A percentile compares a stretch with the other conserved stretches of the same genome.
phyloP scores from a whole-genome alignment of 2,888 invertebrate species.

The Pollenia amentaria region DNA sequence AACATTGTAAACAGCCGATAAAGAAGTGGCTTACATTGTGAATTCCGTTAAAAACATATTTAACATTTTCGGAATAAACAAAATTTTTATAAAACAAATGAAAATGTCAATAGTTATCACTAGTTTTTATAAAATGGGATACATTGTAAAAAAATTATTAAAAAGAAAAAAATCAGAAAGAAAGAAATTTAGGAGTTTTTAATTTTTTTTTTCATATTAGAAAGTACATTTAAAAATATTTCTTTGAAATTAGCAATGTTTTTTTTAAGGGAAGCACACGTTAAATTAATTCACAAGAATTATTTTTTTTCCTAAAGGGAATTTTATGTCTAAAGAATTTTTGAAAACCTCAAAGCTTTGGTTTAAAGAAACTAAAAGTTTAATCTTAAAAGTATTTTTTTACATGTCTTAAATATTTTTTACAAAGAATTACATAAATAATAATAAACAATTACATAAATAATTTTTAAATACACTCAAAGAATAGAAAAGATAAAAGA shows the following conservation, averaged over 20 bases:
- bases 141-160: too few species aligned
- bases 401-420: conserved; percentile 18
- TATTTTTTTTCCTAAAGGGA: conserved; percentile 5
- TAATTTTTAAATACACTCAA: conserved; percentile 30
- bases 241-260: conserved; percentile 59
- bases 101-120: too few species aligned
- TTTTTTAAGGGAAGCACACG: conserved; percentile 57
- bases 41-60: too few species aligned
- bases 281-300: conserved; percentile 34
- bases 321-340: conserved; percentile 23
- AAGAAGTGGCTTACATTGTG: too few species aligned
- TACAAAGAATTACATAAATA: not conserved
- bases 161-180: too few species aligned
- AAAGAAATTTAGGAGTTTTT: not conserved
- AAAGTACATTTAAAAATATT: conserved; percentile 19
- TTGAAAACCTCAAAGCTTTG: conserved; percentile 47
- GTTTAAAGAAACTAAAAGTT: not conserved
- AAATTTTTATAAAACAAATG: too few species aligned
- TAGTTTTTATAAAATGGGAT: too few species aligned
- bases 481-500: conserved; percentile 5
- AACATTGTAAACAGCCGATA: too few species aligned
- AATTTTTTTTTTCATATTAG: not conserved
- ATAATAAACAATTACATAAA: not conserved
- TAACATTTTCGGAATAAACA: too few species aligned
- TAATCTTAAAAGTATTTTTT: too few species aligned